Conservation (phyloP, 1,140 invertebrate genomes). For the Tetraneura akinire region DNA sequence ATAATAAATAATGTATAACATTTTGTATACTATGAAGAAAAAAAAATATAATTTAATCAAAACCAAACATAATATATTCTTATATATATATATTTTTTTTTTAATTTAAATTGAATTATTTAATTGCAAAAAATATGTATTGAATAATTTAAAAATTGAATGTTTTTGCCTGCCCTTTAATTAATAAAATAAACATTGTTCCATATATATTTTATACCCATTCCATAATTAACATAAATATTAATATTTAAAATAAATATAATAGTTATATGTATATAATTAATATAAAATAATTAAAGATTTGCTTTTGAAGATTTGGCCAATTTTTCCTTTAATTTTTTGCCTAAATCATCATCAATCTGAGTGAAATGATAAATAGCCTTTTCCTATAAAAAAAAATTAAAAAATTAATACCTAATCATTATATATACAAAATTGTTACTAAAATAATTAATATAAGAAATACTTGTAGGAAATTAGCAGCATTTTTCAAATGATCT, state of each 20-base stretch:
- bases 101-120: too few species aligned
- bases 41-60: too few species aligned
- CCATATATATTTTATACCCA: too few species aligned
- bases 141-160: too few species aligned
- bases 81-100: too few species aligned
- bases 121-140: too few species aligned
- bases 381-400: conserved; percentile 61
- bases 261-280: not conserved
- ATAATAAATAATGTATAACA: too few species aligned
- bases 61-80: too few species aligned
- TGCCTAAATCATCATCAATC: conserved; percentile 70
- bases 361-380: conserved; percentile 74
- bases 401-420: conserved; percentile 28
- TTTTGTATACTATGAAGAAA: too few species aligned
- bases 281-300: conserved; percentile 51
- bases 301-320: conserved; percentile 51
- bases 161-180: too few species aligned
- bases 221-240: too few species aligned
- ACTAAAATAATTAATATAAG: not conserved
- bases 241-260: not conserved
- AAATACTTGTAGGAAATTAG: conserved; percentile 78
- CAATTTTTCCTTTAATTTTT: conserved; percentile 67
- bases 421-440: not conserved
- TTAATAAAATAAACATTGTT: too few species aligned
- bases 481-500: conserved; percentile 73